Conservation (phyloP, 2,113 vertebrate genomes). For the Edolisoma coerulescens region DNA sequence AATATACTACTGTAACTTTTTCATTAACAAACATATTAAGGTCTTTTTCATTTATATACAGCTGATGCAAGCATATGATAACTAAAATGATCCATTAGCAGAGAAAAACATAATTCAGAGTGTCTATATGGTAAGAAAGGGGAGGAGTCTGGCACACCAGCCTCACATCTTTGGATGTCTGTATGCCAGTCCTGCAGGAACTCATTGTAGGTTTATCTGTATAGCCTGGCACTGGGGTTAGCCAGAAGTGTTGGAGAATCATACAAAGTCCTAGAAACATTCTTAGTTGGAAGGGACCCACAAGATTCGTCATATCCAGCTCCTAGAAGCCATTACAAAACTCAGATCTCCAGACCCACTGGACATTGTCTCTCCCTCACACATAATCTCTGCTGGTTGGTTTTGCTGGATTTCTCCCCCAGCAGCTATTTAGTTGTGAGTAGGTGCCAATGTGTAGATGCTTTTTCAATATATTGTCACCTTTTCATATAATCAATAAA, state of each 20-base stretch:
- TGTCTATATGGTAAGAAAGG: background rate
- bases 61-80: conserved; percentile 28
- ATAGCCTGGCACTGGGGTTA: rapidly evolving
- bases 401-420: background rate
- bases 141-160: background rate
- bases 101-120: background rate
- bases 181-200: background rate
- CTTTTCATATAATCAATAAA: background rate
- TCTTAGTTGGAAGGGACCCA: background rate
- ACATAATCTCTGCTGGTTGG: background rate
- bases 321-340: background rate
- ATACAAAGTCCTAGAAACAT: background rate
- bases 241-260: background rate
- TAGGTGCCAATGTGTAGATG: background rate
- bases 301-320: background rate
- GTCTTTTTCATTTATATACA: conserved; percentile 38
- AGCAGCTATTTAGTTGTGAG: background rate
- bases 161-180: background rate
- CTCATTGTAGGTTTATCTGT: rapidly evolving
- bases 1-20: conserved; percentile 44
- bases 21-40: conserved; percentile 60
- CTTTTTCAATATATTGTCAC: background rate
- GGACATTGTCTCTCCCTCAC: background rate
- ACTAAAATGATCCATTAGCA: background rate
- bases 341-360: background rate